Conservation (phyloP, 1,140 invertebrate species). For the Drosophila subobscura region DNA sequence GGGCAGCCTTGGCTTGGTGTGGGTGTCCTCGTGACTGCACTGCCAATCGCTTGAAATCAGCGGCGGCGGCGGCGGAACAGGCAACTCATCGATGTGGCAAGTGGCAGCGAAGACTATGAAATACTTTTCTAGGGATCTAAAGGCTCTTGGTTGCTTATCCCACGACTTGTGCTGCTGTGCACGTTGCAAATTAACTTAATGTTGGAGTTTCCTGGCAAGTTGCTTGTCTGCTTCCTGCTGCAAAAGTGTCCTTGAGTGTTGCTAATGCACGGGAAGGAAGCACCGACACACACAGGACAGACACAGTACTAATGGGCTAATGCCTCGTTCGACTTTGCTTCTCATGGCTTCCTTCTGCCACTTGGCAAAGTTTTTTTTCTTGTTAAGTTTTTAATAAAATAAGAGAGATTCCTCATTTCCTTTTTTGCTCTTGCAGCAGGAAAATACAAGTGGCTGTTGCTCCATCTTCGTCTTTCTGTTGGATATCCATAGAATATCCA, state of each 20-base stretch:
- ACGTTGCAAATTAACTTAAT: slow-evolving; percentile 81
- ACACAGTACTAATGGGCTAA: slow-evolving; percentile 58
- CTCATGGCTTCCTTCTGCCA: slow-evolving; percentile 66
- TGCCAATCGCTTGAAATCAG: slow-evolving; percentile 72
- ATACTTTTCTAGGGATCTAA: slow-evolving; percentile 15
- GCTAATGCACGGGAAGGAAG: slow-evolving; percentile 69
- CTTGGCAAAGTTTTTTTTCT: slow-evolving; percentile 63
- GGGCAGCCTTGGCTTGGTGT: slow-evolving; percentile 21
- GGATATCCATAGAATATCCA: slow-evolving; percentile 20
- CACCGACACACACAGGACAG: slow-evolving; percentile 59
- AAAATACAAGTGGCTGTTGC: slow-evolving; percentile 26
- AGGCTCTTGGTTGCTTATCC: slow-evolving; percentile 7
- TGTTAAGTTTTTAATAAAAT: slow-evolving; percentile 76
- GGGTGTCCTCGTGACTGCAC: slow-evolving; percentile 58
- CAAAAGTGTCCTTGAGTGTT: slow-evolving; percentile 79
- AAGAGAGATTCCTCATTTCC: slow-evolving; percentile 62
- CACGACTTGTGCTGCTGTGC: slow-evolving; percentile 38
- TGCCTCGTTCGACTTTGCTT: slow-evolving; percentile 7
- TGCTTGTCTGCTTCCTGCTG: slow-evolving; percentile 72
- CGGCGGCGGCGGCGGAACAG: slow-evolving; percentile 46
- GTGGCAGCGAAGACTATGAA: slow-evolving; percentile 21
- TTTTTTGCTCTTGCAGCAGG: not conserved
- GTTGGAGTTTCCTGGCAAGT: slow-evolving; percentile 61
- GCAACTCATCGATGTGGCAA: slow-evolving; percentile 62
- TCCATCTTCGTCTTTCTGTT: slow-evolving; percentile 23